A percentile compares a stretch with the other conserved stretches of the same genome.
Conservation (phyloP, 2,113 vertebrate genomes). For the Centropristis striata region DNA sequence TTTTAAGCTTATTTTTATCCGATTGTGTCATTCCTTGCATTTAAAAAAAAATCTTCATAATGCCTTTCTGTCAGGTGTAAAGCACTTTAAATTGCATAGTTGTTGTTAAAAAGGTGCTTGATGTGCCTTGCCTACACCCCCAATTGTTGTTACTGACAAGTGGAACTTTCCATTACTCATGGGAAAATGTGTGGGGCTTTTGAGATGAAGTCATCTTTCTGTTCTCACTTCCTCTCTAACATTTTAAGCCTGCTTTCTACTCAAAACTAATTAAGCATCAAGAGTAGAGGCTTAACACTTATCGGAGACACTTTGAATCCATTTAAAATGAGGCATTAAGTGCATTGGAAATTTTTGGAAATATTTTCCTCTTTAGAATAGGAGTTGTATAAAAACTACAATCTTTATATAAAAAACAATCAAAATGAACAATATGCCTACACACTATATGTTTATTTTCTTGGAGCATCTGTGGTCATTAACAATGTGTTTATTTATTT, state of each 20-base stretch:
- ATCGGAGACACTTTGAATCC: background rate
- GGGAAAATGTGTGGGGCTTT: background rate
- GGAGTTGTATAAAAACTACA: background rate
- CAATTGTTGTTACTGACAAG: background rate
- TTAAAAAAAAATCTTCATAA: background rate
- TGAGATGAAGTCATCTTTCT: conserved; percentile 27
- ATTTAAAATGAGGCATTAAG: too few species aligned
- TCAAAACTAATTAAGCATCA: background rate
- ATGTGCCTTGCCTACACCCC: background rate
- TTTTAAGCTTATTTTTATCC: background rate
- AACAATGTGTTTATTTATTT: too few species aligned
- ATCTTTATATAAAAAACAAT: too few species aligned
- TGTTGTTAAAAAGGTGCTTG: background rate
- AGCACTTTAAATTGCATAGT: background rate
- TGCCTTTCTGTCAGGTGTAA: background rate
- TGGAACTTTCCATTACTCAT: conserved; percentile 51
- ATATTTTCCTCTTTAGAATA: background rate
- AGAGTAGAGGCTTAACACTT: background rate
- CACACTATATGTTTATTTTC: too few species aligned
- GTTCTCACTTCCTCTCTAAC: conserved; percentile 54
- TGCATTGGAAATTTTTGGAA: background rate
- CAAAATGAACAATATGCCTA: too few species aligned
- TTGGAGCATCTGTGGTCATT: too few species aligned
- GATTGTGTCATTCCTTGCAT: background rate
- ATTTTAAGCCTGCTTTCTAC: conserved; percentile 1